phyloP scores from a whole-genome alignment of 2,888 invertebrate genomes.

The Trichogramma evanescens region DNA sequence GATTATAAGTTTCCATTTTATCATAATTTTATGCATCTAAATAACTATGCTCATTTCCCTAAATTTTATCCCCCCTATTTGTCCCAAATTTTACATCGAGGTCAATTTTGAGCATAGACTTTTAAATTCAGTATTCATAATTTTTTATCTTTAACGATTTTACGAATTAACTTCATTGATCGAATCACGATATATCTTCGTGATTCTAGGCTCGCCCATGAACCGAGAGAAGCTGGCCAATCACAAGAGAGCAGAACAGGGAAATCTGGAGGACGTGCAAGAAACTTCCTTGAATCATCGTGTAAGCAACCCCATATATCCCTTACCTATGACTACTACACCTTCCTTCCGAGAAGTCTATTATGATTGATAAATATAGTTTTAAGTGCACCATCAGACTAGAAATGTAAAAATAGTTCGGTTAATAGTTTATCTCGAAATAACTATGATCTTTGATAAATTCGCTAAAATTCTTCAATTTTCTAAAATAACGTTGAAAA shows the following conservation, averaged over 20 bases:
- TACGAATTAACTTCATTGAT: conserved; percentile 1
- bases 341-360: conserved; percentile 44
- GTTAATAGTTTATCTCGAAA: conserved; percentile 5
- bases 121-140: not conserved
- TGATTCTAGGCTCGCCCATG: conserved; percentile 66
- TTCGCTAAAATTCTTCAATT: conserved; percentile 6
- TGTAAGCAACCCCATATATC: conserved; percentile 55
- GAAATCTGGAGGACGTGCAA: conserved; percentile 63
- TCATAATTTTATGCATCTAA: too few species aligned
- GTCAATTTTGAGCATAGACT: too few species aligned
- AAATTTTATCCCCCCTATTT: too few species aligned
- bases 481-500: conserved; percentile 2
- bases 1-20: not conserved
- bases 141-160: not conserved
- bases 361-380: conserved; percentile 42
- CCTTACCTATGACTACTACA: conserved; percentile 41
- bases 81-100: too few species aligned
- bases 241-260: conserved; percentile 58
- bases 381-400: too few species aligned
- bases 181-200: conserved; percentile 24
- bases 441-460: conserved; percentile 13
- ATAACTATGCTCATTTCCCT: too few species aligned
- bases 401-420: conserved; percentile 19
- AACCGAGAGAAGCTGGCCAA: conserved; percentile 77
- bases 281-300: conserved; percentile 70